Evolutionary conservation across 2,888 invertebrate species (phyloP).

Genomic region (Abrostola tripartita): DNA sequence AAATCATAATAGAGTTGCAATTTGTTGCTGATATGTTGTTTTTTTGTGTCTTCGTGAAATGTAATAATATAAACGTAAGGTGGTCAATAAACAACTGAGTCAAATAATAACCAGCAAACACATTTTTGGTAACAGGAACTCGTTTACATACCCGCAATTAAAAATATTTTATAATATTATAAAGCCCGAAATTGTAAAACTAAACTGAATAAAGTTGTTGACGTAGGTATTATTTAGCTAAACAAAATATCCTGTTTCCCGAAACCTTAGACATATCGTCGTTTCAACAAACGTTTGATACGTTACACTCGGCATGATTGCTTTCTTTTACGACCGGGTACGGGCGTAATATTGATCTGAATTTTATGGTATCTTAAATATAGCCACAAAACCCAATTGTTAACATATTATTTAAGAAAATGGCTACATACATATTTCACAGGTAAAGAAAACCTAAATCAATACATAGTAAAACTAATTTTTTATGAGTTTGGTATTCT

Average conservation of each 20-base stretch:
- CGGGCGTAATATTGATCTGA: slow-evolving; percentile 50
- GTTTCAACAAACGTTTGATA: slow-evolving; percentile 35
- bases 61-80: neutral
- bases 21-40: slow-evolving; percentile 18
- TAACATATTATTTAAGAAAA: slow-evolving; percentile 21
- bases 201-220: no score
- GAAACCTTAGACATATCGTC: slow-evolving; percentile 20
- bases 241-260: slow-evolving; percentile 17
- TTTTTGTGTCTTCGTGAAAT: slow-evolving; percentile 1
- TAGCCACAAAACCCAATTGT: slow-evolving; percentile 43
- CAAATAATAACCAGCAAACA: no score
- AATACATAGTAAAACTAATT: neutral
- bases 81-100: neutral
- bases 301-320: slow-evolving; percentile 53
- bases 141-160: no score
- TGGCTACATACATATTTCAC: slow-evolving; percentile 13
- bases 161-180: no score
- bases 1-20: slow-evolving; percentile 46
- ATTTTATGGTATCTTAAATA: slow-evolving; percentile 51
- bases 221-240: no score
- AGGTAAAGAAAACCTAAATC: slow-evolving; percentile 10
- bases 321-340: slow-evolving; percentile 48
- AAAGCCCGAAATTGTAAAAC: no score
- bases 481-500: neutral
- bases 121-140: no score